Evolutionary conservation across 2,888 invertebrate species (phyloP), one percentile per base, ranked within the genome.

Genomic region (Drosophila mimica): DNA sequence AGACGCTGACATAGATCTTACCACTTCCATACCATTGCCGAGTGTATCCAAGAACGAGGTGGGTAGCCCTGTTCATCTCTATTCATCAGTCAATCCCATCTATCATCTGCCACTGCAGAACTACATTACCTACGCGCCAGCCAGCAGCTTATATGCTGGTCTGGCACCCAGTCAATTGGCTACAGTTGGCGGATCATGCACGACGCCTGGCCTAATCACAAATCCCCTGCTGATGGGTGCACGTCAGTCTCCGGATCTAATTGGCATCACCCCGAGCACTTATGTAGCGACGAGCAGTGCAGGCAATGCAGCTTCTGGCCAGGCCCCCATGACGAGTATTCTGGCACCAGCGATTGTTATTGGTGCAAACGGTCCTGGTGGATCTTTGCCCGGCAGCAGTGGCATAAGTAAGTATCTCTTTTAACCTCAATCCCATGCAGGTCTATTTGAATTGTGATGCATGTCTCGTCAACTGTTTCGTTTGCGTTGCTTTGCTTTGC

Each of bases 1-100:
- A 75, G 96, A 96, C 91, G 96, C 95, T 28, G 96, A 96, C 91
- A 96, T 96, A 81, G 96, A 95, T 92, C 93, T 96, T 64, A 95
- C 95, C 69, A 88, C 89, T 5, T 94, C 95, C 34, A 94, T 94
- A 56, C 94, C 94, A 38, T 93, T 94, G 65, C 94, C 94, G 63
- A 93, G 92, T 74, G 92, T 93, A n/a, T 93, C 93, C 33, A 92
- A 92, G 78, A 92, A 92, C 70, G 93, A 93, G 91, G 93, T 93
- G 82, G 90, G 90, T 88, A 51, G 34, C 33, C 25, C 31, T 43
- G 20, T 15, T 40, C 62, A 25, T 30, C 49, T 51, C 61, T 34
- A 59, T 30, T 52, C 66, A 60, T 31, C 63, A 36, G 49, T 33
- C 54, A 63, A 31, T 49, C 34, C 59, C 58, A 76, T 43, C 38